Evolutionary conservation across 1,140 invertebrate genomes (phyloP).

Genomic region (Pseudomyrmex pallidus): DNA sequence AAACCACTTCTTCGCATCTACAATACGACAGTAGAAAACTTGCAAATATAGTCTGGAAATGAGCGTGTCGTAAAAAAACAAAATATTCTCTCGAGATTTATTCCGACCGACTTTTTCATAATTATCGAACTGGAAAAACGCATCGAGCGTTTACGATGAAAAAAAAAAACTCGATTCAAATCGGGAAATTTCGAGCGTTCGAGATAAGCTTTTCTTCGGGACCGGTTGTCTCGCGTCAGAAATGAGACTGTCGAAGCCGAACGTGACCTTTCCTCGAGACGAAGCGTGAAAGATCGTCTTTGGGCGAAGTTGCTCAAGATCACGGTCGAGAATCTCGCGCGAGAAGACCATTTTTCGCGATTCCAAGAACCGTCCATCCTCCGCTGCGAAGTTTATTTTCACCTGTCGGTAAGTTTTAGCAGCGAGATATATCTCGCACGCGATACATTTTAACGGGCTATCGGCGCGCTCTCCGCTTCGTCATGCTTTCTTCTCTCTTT

Average conservation of each 20-base stretch:
- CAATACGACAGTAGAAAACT: too few species aligned
- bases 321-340: slow-evolving; percentile 34
- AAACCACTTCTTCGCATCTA: too few species aligned
- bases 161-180: background rate
- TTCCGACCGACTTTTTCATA: too few species aligned
- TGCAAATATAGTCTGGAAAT: too few species aligned
- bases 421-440: slow-evolving; percentile 39
- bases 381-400: slow-evolving; percentile 49
- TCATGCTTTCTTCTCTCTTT: background rate
- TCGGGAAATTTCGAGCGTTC: background rate
- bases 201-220: background rate
- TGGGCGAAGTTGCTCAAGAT: slow-evolving; percentile 42
- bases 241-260: slow-evolving; percentile 18
- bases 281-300: slow-evolving; percentile 47
- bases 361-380: slow-evolving; percentile 29
- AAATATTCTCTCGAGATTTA: too few species aligned
- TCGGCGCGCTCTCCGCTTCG: slow-evolving; percentile 37
- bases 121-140: too few species aligned
- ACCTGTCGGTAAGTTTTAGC: slow-evolving; percentile 57
- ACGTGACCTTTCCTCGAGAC: slow-evolving; percentile 29
- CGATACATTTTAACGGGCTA: slow-evolving; percentile 58
- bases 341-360: slow-evolving; percentile 56
- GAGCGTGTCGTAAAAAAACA: too few species aligned
- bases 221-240: slow-evolving; percentile 25
- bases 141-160: too few species aligned